Conservation (phyloP, 2,888 invertebrate genomes). For the Eristalis tenax region DNA sequence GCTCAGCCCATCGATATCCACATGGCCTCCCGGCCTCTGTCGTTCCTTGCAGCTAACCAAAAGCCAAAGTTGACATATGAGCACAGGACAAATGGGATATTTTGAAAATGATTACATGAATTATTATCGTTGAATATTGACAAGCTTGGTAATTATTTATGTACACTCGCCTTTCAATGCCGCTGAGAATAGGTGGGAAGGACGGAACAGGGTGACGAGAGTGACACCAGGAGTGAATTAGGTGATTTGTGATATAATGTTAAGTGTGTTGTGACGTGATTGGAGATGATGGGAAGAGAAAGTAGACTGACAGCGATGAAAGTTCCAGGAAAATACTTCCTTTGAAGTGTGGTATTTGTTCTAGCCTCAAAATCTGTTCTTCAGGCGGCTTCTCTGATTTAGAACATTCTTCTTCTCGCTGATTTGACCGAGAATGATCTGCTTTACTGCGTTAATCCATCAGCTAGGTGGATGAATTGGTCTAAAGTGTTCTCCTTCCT, state of each 20-base stretch:
- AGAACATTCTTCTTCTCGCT: no score
- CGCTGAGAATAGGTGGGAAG: not conserved
- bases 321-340: no score
- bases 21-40: not conserved
- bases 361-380: no score
- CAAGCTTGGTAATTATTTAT: slow-evolving; percentile 54
- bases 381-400: no score
- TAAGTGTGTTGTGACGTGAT: not conserved
- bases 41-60: slow-evolving; percentile 32
- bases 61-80: slow-evolving; percentile 54
- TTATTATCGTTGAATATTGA: slow-evolving; percentile 59
- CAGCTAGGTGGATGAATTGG: no score
- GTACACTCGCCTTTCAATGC: slow-evolving; percentile 13
- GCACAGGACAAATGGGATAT: slow-evolving; percentile 59
- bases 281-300: no score
- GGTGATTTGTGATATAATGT: not conserved
- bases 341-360: no score
- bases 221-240: not conserved
- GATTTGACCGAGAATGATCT: no score
- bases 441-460: no score
- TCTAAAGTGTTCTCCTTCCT: no score
- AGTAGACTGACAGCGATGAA: no score
- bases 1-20: slow-evolving; percentile 31
- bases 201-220: slow-evolving; percentile 6
- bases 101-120: slow-evolving; percentile 68